These are phyloP conservation scores for Enteromius radiatus DNA, from an alignment of 2,797 vertebrate genomes.

Conservation along the genomic window DNA sequence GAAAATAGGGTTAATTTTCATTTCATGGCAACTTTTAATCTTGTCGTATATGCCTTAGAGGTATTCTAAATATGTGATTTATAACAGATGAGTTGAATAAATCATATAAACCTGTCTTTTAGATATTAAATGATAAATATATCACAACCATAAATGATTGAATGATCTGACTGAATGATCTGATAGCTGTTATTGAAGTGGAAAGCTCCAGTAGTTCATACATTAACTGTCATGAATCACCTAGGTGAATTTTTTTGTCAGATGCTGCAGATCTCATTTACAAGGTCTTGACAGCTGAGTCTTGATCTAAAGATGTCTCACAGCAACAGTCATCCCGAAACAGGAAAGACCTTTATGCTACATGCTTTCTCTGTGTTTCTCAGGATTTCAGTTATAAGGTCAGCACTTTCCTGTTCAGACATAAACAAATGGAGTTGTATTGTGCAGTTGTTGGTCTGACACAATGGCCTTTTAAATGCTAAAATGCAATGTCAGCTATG, in stretches of 20 bases:
- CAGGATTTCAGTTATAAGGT: constrained; percentile 59
- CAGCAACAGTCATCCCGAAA: constrained; percentile 54
- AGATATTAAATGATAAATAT: constrained; percentile 10
- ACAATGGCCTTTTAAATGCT: constrained; percentile 28
- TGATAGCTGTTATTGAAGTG: constrained; percentile 20
- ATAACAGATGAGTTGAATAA: not conserved
- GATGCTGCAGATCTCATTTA: constrained; percentile 16
- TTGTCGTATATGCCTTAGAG: not conserved
- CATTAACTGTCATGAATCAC: constrained; percentile 14
- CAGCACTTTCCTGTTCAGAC: constrained; percentile 55
- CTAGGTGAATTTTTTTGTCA: constrained; percentile 1
- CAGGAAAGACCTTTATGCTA: constrained; percentile 48
- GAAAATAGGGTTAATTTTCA: not conserved
- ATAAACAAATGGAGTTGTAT: constrained; percentile 47
- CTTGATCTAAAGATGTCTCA: constrained; percentile 36
- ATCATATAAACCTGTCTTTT: constrained; percentile 5
- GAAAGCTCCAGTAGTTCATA: constrained; percentile 7
- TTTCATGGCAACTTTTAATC: not conserved
- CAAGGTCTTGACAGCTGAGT: not conserved
- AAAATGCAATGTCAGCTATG: constrained; percentile 25
- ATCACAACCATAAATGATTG: constrained; percentile 10
- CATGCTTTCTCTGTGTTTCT: not conserved
- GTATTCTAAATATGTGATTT: not conserved
- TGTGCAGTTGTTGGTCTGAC: constrained; percentile 32
- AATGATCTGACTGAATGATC: constrained; percentile 18